Evolutionary conservation across 2,797 vertebrate genomes (phyloP), one percentile per base, ranked within the genome.

Genomic region (Eulemur mongoz): DNA sequence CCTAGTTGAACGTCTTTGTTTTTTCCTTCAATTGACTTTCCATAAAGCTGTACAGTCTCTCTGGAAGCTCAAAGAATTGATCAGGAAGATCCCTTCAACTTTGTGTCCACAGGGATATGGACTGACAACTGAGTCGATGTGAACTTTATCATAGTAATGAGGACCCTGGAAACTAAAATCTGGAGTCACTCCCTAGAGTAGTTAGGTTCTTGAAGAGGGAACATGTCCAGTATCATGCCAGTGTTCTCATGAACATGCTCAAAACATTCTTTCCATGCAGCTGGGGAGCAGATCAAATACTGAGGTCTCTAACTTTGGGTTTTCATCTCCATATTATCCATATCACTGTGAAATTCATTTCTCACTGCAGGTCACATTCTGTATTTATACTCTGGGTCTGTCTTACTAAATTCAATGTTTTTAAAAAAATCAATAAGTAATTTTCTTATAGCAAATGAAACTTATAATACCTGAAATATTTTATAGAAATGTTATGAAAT

Each of bases 321-420:
- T 89, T 82, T 43, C 8, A 11, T 57, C 72, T 69, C 45, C 32
- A 76, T 50, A 9, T 95, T 86, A 90, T 70, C 43, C n/a, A 32
- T 63, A 57, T 63, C 30, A 32, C 59, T 27, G 18, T 91, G 17
- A 14, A 79, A 61, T 91, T 91, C 45, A 48, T 79, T 92, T 95
- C 48, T 54, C 13, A 63, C 65, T 70, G 1, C 67, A 40, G 22
- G 40, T 75, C 87, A 23, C 3, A 35, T 78, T 75, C 38, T 72
- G 0, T 61, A 23, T 91, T 73, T 78, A 91, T 48, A 78, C 4
- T 35, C 38, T 57, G n/a, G 6, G 1, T 69, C 63, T 0, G 15
- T 89, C 97, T 79, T 87, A 59, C 54, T 61, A 86, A 93, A 82
- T 61, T 2, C 43, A 83, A 6, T 94, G 23, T 89, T 86, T 76